A percentile compares a stretch with the other conserved stretches of the same genome.
Conservation (phyloP, 1,140 invertebrate species). For the Eurosta solidaginis region DNA sequence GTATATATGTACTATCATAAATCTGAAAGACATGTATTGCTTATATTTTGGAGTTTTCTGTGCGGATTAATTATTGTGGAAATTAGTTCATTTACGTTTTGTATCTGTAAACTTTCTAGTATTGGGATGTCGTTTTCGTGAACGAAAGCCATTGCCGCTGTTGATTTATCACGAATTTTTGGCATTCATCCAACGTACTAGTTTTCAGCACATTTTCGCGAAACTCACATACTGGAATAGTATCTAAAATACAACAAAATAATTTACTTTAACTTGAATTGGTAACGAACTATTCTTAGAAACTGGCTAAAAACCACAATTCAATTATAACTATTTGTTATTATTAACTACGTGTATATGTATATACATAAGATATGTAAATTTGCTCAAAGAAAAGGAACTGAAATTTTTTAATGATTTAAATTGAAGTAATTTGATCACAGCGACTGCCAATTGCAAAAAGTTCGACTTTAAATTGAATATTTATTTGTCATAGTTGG, state of each 20-base stretch:
- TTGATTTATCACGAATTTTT: not conserved
- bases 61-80: not conserved
- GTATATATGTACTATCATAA: not conserved
- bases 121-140: no score
- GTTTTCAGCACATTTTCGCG: not conserved
- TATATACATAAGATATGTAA: not conserved
- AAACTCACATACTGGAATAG: not conserved
- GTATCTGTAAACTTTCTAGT: no score
- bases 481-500: no score
- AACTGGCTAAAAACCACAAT: not conserved
- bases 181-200: not conserved
- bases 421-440: no score
- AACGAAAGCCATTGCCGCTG: no score
- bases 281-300: not conserved
- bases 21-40: no score
- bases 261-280: not conserved
- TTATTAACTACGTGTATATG: not conserved
- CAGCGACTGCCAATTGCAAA: no score
- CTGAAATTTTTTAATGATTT: no score
- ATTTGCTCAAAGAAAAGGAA: no score
- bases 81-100: constrained; percentile 12
- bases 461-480: no score
- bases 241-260: not conserved
- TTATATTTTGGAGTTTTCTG: constrained; percentile 8
- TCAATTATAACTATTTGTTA: not conserved